Evolutionary conservation across 1,140 invertebrate genomes (phyloP), one percentile per base, ranked within the genome.

Genomic region (Neodiprion lecontei): DNA sequence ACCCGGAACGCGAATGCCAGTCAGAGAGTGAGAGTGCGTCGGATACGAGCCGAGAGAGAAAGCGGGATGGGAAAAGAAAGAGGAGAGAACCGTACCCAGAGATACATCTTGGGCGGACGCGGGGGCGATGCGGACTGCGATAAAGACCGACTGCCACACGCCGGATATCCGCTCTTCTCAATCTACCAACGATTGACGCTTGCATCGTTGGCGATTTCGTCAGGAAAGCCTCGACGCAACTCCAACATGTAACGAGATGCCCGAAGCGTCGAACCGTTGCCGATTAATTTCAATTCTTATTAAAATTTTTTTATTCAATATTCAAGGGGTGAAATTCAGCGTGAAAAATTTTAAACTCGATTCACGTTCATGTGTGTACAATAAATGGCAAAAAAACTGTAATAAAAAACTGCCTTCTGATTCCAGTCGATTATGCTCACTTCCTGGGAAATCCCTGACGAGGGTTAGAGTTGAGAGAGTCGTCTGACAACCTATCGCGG

Each of bases 61-160:
- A 61, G 53, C 9, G 53, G n/a, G 8, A 40, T 40, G 53, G n/a
- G 9, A 61, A 61, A 61, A 61, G n/a, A 12, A 17, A 61, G 53
- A 61, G 53, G 53, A 61, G 53, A 61, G 53, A 40, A 40, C 53
- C n/a, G n/a, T 9, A 61, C 53, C 50, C 11, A 61, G 53, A 61
- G 53, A 61, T 61, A 61, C 53, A 61, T 61, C 53, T 61, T 61
- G 11, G 53, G 53, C 53, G 53, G 53, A 61, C 53, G 53, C 53
- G 53, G 53, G 53, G 53, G 53, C 53, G 53, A 61, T 61, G 53
- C 53, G 53, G 53, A 61, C 53, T 61, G 11, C n/a, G 53, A 61
- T 61, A 61, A 17, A 14, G 53, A 61, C 53, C 3, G 53, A 61
- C 11, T 61, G 53, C 53, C 53, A 61, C 53, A 17, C 53, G 53